Base-by-base conservation (phyloP, 2,797 vertebrate genomes). In the Neosalanx taihuensis region DNA sequence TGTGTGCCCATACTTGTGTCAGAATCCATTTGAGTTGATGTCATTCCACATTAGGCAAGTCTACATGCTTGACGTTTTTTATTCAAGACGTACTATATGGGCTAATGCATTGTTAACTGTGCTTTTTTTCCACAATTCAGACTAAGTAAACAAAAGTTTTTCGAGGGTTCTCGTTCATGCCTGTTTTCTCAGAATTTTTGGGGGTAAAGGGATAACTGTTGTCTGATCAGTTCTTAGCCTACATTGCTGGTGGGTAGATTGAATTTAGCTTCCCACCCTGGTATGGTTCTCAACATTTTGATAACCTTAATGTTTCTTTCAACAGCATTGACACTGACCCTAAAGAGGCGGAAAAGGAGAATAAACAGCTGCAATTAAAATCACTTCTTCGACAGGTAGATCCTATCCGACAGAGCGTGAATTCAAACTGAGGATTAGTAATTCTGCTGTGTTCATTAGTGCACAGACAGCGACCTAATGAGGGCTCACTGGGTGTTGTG, bases 391-490 rank as follows among this genome's bases (percentile, higher is more conserved):
- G 70, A 87, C 78, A 72, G 85, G 84, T 89, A 95, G 93, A 95
- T 94, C 92, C 91, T 90, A 92, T 90, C 91, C 94, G 94, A 95
- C 94, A 94, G 93, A 92, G 91, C 89, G 91, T 92, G 91, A 91
- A 91, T 91, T 89, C 86, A 88, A 84, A 87, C 90, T 89, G 90
- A 90, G 93, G 94, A 94, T 93, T 92, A 91, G 90, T 90, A 93
- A 93, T 93, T 93, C 87, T 88, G 92, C 93, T 93, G 85, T 95
- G 90, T 92, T 92, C 93, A 93, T 94, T 93, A 92, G 90, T 86
- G 88, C 86, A 78, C 79, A 90, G 94, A 93, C 93, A 95, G 89
- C 86, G 94, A 96, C 94, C 94, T 97, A 96, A 97, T 95, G 94
- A 95, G 93, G 90, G 92, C 92, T 92, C 89, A 92, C 91, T 86